phyloP scores from a whole-genome alignment of 2,797 vertebrate genomes.

The Sebastes baramenuke region DNA sequence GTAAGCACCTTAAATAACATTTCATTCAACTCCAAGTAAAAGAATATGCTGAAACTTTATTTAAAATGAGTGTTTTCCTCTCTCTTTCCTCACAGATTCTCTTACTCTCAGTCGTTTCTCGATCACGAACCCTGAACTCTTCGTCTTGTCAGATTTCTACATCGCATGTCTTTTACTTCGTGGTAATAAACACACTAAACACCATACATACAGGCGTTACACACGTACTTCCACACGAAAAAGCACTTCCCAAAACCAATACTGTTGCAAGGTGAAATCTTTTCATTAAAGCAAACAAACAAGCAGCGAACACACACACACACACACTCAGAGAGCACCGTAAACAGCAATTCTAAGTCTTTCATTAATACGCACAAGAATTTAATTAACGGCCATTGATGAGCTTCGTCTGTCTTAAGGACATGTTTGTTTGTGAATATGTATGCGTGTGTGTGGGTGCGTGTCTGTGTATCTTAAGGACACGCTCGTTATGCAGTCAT shows the following conservation, averaged over 20 bases:
- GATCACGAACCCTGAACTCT: neutral
- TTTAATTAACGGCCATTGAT: slow-evolving; percentile 83
- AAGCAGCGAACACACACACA: slow-evolving; percentile 21
- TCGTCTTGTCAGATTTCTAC: neutral
- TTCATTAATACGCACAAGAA: slow-evolving; percentile 69
- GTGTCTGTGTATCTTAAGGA: slow-evolving; percentile 65
- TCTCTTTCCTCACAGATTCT: neutral
- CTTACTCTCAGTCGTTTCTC: neutral
- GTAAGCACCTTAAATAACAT: neutral
- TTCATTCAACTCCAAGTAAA: neutral
- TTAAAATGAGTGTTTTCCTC: neutral
- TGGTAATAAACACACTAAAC: slow-evolving; percentile 12
- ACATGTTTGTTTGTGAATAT: slow-evolving; percentile 74
- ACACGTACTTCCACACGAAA: neutral
- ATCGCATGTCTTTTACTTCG: slow-evolving; percentile 32
- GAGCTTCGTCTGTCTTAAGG: slow-evolving; percentile 77
- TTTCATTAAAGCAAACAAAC: slow-evolving; percentile 75
- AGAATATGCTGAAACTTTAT: no score
- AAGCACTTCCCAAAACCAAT: slow-evolving; percentile 12
- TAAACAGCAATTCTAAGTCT: slow-evolving; percentile 59
- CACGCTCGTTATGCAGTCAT: slow-evolving; percentile 56
- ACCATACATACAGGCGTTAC: neutral
- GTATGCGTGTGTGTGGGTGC: slow-evolving; percentile 23
- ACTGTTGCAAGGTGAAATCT: slow-evolving; percentile 71
- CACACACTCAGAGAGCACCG: slow-evolving; percentile 35